Percentiles rank a stretch among this genome's conserved stretches.
Evolutionary conservation across 2,797 vertebrate species (phyloP).

Genomic region (Coregonus sp.): DNA sequence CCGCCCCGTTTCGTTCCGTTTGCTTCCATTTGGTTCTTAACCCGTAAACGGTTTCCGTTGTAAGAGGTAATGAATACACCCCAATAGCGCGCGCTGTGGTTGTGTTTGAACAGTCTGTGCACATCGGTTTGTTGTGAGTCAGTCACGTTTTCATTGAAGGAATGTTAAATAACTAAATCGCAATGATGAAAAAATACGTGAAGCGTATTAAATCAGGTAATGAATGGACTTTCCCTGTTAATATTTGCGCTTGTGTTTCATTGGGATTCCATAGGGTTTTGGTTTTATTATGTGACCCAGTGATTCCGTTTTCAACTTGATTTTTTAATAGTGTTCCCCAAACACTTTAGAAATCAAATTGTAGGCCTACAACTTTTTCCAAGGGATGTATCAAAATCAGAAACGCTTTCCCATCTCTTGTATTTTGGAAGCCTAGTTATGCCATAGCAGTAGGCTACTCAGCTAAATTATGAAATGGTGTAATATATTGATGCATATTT

Average conservation of each 20-base stretch:
- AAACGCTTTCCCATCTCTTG: too few relatives aligned
- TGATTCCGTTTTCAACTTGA: background rate
- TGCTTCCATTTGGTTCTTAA: too few relatives aligned
- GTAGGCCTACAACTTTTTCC: too few relatives aligned
- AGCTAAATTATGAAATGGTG: background rate
- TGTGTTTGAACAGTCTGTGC: background rate
- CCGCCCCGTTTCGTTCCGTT: too few relatives aligned
- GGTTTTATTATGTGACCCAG: background rate
- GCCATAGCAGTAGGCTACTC: background rate
- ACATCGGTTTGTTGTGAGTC: too few relatives aligned
- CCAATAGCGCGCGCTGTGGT: too few relatives aligned
- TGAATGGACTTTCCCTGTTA: background rate
- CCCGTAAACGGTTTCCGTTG: background rate
- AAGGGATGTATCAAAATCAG: too few relatives aligned
- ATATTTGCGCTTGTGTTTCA: background rate
- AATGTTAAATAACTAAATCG: background rate
- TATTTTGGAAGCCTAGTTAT: background rate
- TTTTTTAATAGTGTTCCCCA: too few relatives aligned
- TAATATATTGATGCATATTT: too few relatives aligned
- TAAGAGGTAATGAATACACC: too few relatives aligned
- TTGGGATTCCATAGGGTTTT: background rate
- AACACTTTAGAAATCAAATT: too few relatives aligned
- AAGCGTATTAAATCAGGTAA: slow-evolving; percentile 43
- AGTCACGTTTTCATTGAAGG: background rate
- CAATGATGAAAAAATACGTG: slow-evolving; percentile 27